Conservation (phyloP, 2,888 invertebrate species). For the Calameuta filiformis region DNA sequence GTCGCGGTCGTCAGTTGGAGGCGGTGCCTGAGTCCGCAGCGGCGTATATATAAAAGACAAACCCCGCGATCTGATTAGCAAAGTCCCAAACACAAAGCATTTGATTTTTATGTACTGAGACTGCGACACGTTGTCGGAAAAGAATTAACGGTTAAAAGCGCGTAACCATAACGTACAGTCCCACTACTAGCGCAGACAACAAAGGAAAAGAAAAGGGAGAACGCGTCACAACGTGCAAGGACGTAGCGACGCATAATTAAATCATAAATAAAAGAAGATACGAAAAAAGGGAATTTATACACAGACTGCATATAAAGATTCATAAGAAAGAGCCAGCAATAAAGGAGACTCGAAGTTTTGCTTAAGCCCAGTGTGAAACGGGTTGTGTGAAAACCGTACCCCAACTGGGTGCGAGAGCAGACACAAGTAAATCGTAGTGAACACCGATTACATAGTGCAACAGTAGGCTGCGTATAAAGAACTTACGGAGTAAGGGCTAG, state of each 20-base stretch:
- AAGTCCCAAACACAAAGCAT: slow-evolving; percentile 36
- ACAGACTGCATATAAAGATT: background rate
- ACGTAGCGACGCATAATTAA: background rate
- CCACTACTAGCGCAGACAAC: background rate
- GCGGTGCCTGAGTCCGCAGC: slow-evolving; percentile 46
- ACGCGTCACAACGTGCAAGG: background rate
- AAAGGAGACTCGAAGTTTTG: background rate
- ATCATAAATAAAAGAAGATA: background rate
- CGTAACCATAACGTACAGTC: background rate
- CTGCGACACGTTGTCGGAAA: background rate
- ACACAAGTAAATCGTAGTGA: background rate
- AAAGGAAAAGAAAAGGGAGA: background rate
- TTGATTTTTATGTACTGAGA: slow-evolving; percentile 15
- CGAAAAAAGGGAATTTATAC: background rate
- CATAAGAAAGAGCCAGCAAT: background rate
- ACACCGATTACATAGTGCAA: background rate
- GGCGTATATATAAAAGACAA: slow-evolving; percentile 60
- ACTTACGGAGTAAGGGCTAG: background rate
- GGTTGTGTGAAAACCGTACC: background rate
- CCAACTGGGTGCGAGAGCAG: background rate
- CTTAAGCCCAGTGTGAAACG: background rate
- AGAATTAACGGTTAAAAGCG: background rate
- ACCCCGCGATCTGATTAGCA: slow-evolving; percentile 61
- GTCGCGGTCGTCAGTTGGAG: slow-evolving; percentile 32
- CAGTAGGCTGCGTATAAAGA: background rate